Conservation (phyloP, 2,888 invertebrate genomes). For the Drosophila differens region DNA sequence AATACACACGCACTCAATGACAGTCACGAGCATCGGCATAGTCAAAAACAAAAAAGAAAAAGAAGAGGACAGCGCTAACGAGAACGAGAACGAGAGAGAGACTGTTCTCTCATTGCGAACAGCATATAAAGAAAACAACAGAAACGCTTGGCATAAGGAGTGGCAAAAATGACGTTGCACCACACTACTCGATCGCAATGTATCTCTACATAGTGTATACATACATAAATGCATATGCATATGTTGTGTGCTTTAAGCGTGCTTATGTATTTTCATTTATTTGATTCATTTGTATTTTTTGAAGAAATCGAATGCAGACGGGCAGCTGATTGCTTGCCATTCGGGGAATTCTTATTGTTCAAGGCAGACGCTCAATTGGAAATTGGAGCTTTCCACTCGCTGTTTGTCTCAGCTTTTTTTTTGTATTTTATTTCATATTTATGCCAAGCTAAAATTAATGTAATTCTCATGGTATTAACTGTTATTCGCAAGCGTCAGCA, state of each 20-base stretch:
- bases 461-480: conserved; percentile 44
- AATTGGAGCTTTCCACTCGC: conserved; percentile 27
- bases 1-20: conserved; percentile 14
- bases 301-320: conserved; percentile 49
- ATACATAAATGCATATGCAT: not conserved
- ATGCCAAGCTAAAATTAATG: conserved; percentile 2
- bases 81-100: conserved; percentile 35
- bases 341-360: conserved; percentile 46
- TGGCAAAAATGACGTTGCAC: conserved; percentile 46
- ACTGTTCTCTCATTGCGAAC: conserved; percentile 38
- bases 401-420: not conserved
- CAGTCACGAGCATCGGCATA: conserved; percentile 21
- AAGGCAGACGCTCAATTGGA: conserved; percentile 35
- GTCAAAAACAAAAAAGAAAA: conserved; percentile 4
- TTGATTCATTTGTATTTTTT: conserved; percentile 15
- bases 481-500: conserved; percentile 44
- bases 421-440: conserved; percentile 22
- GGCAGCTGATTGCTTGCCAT: conserved; percentile 20
- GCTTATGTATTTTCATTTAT: conserved; percentile 21
- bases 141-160: conserved; percentile 45
- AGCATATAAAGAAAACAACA: conserved; percentile 39
- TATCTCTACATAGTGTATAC: conserved; percentile 16
- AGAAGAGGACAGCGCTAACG: conserved; percentile 15
- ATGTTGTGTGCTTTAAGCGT: not conserved
- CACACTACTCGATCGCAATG: conserved; percentile 39